Evolutionary conservation across 2,797 vertebrate species (phyloP).

Genomic region (Kryptopterus vitreolus): DNA sequence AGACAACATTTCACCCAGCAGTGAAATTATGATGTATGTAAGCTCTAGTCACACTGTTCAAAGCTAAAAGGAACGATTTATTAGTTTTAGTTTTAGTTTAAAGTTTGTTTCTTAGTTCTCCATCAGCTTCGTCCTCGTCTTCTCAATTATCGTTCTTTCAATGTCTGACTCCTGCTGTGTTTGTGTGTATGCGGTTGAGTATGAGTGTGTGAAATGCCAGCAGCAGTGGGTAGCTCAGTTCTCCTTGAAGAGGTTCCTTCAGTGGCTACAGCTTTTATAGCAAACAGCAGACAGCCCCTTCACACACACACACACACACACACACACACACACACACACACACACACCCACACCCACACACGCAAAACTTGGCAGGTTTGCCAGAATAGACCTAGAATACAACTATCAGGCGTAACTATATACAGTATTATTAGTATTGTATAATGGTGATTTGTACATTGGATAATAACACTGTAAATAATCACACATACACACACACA

Average conservation of each 20-base stretch:
- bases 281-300: constrained; percentile 52
- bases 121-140: not conserved
- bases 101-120: constrained; percentile 4
- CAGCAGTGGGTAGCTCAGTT: constrained; percentile 36
- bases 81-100: not conserved
- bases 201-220: constrained; percentile 34
- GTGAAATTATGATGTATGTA: not conserved
- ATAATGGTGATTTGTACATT: no score
- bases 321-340: constrained; percentile 34
- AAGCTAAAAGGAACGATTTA: not conserved
- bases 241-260: constrained; percentile 49
- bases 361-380: constrained; percentile 10
- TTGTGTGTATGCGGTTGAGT: not conserved
- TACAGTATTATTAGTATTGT: not conserved
- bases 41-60: not conserved
- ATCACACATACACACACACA: no score
- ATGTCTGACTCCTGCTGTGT: constrained; percentile 12
- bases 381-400: not conserved
- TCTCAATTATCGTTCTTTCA: constrained; percentile 5
- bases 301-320: constrained; percentile 35
- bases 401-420: not conserved
- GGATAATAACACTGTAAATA: no score
- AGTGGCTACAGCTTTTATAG: constrained; percentile 57
- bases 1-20: constrained; percentile 41
- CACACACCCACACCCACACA: constrained; percentile 41